Evolutionary conservation across 2,888 invertebrate genomes (phyloP), one percentile per base, ranked within the genome.

Genomic region (Hydraecia micacea): DNA sequence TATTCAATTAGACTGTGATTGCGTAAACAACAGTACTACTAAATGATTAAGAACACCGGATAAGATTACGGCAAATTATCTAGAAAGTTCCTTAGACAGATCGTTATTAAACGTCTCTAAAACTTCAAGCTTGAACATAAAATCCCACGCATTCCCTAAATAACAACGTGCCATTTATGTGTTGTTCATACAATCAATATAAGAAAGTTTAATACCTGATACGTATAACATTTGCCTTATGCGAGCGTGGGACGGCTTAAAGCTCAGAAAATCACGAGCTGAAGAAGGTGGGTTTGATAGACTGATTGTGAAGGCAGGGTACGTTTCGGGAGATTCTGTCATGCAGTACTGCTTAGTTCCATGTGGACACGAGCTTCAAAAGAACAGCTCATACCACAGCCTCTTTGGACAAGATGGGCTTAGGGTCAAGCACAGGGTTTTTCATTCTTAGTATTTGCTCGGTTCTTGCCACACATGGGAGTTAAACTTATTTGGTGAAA

Each of bases 71-170:
- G 55, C 60, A 39, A 75, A 75, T 83, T 71, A 62, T 77, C 52
- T 75, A 83, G 77, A 83, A 87, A 87, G 75, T 78, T 74, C 11
- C 46, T 18, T 36, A 73, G 11, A 18, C 60, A 75, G 83, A 79
- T 80, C 79, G 79, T 63, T 32, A 13, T 67, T 42, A 32, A 60
- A 39, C 42, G 32, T 13, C 49, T 75, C 52, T 39, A 81, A 86
- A 72, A 65, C 74, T 67, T 67, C 70, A 77, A 66, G 74, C 63
- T 58, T 62, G 62, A 63, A 52, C 62, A 76, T 73, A 75, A 80
- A 84, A 75, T 73, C 87, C 87, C 77, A 87, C 88, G 80, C 84
- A 80, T 69, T 79, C 60, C 84, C 52, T 73, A 77, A 84, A 86
- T 60, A 81, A 68, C 52, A 70, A 28, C 81, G 63, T 25, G 32